Evolutionary conservation across 2,113 vertebrate species (phyloP).

Genomic region (Peromyscus polionotus): DNA sequence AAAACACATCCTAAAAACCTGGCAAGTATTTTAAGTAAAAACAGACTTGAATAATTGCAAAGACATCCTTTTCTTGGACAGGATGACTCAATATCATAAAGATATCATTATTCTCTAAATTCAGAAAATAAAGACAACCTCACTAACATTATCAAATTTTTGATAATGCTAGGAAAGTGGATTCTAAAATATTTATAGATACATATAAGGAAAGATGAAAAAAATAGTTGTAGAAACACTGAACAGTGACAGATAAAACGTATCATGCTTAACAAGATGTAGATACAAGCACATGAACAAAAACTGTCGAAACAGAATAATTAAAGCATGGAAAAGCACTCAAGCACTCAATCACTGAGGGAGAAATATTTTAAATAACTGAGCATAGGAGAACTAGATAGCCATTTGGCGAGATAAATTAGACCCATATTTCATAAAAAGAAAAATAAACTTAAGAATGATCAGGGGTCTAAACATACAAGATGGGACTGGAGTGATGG

Average conservation of each 20-base stretch:
- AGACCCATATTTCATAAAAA: not conserved
- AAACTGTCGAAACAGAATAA: not conserved
- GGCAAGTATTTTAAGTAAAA: slow-evolving; percentile 45
- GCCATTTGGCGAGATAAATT: not conserved
- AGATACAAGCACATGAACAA: not conserved
- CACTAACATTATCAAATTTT: slow-evolving; percentile 44
- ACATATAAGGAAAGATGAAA: not conserved
- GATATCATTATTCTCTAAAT: not conserved
- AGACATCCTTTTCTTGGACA: slow-evolving; percentile 12
- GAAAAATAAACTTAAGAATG: not conserved
- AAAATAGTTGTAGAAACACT: not conserved
- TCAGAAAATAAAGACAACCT: not conserved
- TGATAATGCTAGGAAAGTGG: slow-evolving; percentile 10
- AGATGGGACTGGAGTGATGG: no score
- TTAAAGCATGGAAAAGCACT: not conserved
- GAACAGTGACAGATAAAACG: slow-evolving; percentile 1
- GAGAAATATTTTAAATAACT: not conserved
- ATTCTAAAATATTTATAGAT: slow-evolving; percentile 25
- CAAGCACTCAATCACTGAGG: not conserved
- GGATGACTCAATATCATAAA: slow-evolving; percentile 35
- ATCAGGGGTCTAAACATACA: not conserved
- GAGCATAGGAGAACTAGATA: not conserved
- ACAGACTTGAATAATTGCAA: slow-evolving; percentile 6
- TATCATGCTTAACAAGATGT: not conserved
- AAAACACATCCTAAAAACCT: slow-evolving; percentile 23